Base-by-base conservation (phyloP, 1,140 invertebrate species). In the Orius laevigatus region DNA sequence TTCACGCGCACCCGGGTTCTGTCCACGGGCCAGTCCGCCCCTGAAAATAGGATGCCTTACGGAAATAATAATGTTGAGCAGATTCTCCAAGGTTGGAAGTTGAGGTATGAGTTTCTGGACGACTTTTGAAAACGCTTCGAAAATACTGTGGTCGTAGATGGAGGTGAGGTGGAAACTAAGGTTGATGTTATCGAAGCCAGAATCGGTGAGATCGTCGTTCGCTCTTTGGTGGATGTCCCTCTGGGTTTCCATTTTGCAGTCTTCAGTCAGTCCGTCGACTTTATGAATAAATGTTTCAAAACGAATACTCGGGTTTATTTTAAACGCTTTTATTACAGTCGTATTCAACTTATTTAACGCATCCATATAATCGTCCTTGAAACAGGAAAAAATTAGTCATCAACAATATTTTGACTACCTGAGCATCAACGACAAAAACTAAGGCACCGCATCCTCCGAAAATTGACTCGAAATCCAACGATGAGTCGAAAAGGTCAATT, bases 131-230 rank as follows among this genome's bases (percentile, higher is more conserved):
- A 98, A 98, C 11, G 95, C 95, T 73, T 99, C 96, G 71, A 99
- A 99, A 67, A 99, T 98, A 50, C 94, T 98, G 64, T 99, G 95
- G 69, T 99, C 96, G 65, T 98, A 98, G 55, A 99, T 98, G 50
- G 91, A 97, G 10, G 96, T 99, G 35, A 98, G 69, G 66, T 98
- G 93, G 69, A 97, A 98, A 61, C 91, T 90, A 12, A 91, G 65
- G 64, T 89, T 83, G 49, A 91, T 84, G 65, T 87, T 79, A 59
- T 89, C 82, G 55, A 71, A 76, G 36, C 76, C 76, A 75, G 54
- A 77, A 68, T 97, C 93, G 41, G 74, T 71, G 31, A 98, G 70
- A 66, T 98, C 91, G 66, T 98, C 93, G 53, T 83, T 94, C 0
- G 94, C 90, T 59, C 90, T 69, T 53, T 97, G 92, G 65, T 97